Evolutionary conservation across 2,113 vertebrate species (phyloP).

Genomic region (Oreotrochilus melanogaster): DNA sequence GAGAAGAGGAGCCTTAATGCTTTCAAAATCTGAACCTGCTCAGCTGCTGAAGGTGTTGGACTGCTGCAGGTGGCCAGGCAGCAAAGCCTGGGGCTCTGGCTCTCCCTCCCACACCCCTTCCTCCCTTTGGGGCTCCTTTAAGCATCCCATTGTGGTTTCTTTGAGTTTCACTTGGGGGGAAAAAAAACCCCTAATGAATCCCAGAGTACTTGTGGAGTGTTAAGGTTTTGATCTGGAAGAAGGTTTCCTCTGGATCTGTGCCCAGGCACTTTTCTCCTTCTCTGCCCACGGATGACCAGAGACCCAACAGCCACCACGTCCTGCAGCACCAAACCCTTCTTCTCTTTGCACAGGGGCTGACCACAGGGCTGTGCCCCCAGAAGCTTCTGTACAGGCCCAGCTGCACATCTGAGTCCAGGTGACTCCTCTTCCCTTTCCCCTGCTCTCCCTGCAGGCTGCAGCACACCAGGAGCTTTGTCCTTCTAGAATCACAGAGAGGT

Average conservation of each 20-base stretch:
- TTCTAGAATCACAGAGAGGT: background rate
- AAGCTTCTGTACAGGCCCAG: background rate
- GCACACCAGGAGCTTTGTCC: background rate
- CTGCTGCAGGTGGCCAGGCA: rapidly evolving
- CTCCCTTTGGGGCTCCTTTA: rapidly evolving
- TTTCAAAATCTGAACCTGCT: rapidly evolving
- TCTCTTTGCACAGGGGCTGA: rapidly evolving
- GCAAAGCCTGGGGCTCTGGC: background rate
- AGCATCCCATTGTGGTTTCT: background rate
- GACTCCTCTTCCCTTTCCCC: background rate
- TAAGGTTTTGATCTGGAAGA: background rate
- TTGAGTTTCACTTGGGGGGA: background rate
- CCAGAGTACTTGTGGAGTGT: background rate
- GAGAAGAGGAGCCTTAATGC: background rate
- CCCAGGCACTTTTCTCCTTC: background rate
- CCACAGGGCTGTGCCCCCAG: rapidly evolving
- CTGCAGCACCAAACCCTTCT: background rate
- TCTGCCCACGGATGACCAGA: rapidly evolving
- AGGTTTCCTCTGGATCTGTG: background rate
- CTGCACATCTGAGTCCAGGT: rapidly evolving
- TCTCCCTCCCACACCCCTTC: no score
- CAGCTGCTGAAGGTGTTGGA: background rate
- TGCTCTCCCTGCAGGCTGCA: rapidly evolving
- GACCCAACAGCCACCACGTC: rapidly evolving
- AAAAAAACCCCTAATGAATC: background rate